These are phyloP conservation scores for Carassius carassius DNA, from an alignment of 2,113 vertebrate species.

Conservation along the genomic window DNA sequence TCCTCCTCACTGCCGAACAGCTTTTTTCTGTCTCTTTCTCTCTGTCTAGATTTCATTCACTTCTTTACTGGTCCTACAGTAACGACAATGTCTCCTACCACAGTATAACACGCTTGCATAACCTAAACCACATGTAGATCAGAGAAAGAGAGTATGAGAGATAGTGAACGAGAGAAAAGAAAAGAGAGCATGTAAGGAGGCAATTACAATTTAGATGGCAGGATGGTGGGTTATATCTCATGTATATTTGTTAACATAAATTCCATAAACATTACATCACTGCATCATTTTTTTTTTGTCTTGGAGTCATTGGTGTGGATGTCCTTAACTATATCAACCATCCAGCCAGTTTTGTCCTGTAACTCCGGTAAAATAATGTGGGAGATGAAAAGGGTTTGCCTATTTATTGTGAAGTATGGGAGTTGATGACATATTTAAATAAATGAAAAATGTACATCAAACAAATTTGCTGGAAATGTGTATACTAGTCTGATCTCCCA, in stretches of 20 bases:
- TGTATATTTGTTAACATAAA: slow-evolving; percentile 57
- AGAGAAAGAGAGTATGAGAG: slow-evolving; percentile 3
- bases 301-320: slow-evolving; percentile 44
- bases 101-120: slow-evolving; percentile 65
- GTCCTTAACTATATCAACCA: slow-evolving; percentile 56
- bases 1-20: neutral
- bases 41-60: slow-evolving; percentile 55
- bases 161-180: neutral
- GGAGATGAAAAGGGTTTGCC: neutral
- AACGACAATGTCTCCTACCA: slow-evolving; percentile 56
- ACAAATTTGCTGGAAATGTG: neutral
- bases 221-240: slow-evolving; percentile 43
- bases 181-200: neutral
- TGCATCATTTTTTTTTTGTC: slow-evolving; percentile 19
- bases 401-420: slow-evolving; percentile 1
- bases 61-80: slow-evolving; percentile 55
- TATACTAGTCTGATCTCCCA: neutral
- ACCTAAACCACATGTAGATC: slow-evolving; percentile 67
- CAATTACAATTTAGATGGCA: slow-evolving; percentile 8
- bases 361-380: slow-evolving; percentile 1
- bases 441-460: neutral
- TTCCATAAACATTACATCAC: slow-evolving; percentile 60
- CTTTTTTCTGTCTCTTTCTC: slow-evolving; percentile 34
- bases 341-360: neutral
- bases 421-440: neutral